These are phyloP conservation scores for Festucalex cinctus DNA, from an alignment of 2,113 vertebrate species.

Conservation along the genomic window DNA sequence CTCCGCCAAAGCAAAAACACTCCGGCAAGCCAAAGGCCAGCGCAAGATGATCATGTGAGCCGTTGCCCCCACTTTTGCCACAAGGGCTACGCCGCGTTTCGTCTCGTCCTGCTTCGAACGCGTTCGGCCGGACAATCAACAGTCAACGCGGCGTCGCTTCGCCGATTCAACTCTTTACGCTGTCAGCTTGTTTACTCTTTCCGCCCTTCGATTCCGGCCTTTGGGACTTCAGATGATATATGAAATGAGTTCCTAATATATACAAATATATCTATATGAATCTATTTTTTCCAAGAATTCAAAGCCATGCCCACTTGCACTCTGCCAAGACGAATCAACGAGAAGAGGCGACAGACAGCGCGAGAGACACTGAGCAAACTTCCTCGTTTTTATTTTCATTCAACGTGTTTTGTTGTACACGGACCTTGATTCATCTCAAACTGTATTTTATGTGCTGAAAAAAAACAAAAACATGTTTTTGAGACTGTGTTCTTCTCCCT, in stretches of 20 bases:
- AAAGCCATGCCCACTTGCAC: conserved; percentile 68
- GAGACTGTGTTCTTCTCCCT: conserved; percentile 54
- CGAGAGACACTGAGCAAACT: conserved; percentile 41
- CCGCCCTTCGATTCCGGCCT: conserved; percentile 10
- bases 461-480: conserved; percentile 56
- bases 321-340: conserved; percentile 66
- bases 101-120: conserved; percentile 55
- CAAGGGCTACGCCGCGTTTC: conserved; percentile 72
- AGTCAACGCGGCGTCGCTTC: conserved; percentile 35
- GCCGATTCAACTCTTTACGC: conserved; percentile 59
- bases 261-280: conserved; percentile 6
- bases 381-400: conserved; percentile 28
- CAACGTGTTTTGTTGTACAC: conserved; percentile 25
- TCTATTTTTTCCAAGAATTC: conserved; percentile 37
- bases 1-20: conserved; percentile 28
- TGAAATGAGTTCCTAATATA: conserved; percentile 41
- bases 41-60: conserved; percentile 56
- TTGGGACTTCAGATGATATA: conserved; percentile 20
- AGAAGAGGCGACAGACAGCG: conserved; percentile 43
- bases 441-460: conserved; percentile 67
- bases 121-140: conserved; percentile 17
- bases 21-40: conserved; percentile 43
- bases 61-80: conserved; percentile 15
- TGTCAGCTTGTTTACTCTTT: conserved; percentile 52
- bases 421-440: conserved; percentile 42